These are phyloP conservation scores for Paramormyrops hopkinsi DNA, from an alignment of 2,797 vertebrate species.

Conservation along the genomic window DNA sequence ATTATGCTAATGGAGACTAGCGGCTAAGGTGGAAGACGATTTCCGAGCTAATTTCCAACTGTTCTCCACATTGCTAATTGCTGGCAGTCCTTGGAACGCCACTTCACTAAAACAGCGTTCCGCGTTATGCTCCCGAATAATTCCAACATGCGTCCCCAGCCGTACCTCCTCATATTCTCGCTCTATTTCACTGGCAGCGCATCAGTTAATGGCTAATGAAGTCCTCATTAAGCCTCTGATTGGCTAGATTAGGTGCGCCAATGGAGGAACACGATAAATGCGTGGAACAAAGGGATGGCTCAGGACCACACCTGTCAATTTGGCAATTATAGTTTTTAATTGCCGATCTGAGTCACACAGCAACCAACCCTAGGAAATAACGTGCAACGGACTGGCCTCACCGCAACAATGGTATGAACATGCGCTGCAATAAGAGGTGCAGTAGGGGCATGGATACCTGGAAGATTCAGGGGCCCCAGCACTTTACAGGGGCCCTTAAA, in stretches of 20 bases:
- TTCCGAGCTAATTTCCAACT: not conserved
- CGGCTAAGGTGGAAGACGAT: not conserved
- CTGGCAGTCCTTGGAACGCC: not conserved
- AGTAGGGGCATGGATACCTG: not conserved
- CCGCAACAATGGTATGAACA: not conserved
- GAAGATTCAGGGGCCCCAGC: not conserved
- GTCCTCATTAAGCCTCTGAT: not conserved
- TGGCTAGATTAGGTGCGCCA: not conserved
- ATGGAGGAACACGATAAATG: not conserved
- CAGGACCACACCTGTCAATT: not conserved
- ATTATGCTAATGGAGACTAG: not conserved
- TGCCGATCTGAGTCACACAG: not conserved
- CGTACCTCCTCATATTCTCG: not conserved
- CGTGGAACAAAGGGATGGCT: not conserved
- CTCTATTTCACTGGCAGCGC: not conserved
- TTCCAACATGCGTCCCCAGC: not conserved
- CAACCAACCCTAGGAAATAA: not conserved
- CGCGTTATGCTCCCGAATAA: not conserved
- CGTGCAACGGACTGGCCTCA: not conserved
- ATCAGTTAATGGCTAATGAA: not conserved
- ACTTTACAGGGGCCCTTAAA: not conserved
- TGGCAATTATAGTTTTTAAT: not conserved
- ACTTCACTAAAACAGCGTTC: not conserved
- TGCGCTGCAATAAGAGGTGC: not conserved
- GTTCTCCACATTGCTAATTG: not conserved